Conservation (phyloP, 2,888 invertebrate genomes). For the Stenolophus ochropezus region DNA sequence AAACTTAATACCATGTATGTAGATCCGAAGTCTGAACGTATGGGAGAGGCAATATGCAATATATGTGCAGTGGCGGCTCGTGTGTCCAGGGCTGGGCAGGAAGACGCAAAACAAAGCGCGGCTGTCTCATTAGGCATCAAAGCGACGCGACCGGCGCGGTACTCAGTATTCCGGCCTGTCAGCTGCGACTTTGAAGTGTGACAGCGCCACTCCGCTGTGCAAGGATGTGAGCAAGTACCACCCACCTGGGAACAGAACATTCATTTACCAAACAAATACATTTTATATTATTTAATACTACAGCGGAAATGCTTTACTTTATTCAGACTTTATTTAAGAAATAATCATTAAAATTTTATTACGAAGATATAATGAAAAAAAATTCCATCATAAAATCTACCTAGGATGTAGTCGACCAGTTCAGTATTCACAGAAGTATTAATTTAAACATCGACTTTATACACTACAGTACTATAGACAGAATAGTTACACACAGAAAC, state of each 20-base stretch:
- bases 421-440: no score
- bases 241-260: neutral
- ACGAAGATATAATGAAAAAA: no score
- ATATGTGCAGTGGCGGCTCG: neutral
- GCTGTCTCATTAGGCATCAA: slow-evolving; percentile 50
- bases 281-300: no score
- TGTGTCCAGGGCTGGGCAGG: neutral
- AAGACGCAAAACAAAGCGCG: slow-evolving; percentile 30
- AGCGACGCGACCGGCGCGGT: slow-evolving; percentile 23
- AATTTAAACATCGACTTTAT: no score
- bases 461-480: no score
- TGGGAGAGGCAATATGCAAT: neutral
- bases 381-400: no score
- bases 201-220: neutral
- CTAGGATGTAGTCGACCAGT: no score
- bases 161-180: slow-evolving; percentile 31
- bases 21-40: neutral
- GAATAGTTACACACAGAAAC: no score
- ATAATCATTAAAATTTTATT: no score
- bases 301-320: no score
- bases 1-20: slow-evolving; percentile 28
- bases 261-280: neutral
- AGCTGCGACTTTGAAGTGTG: slow-evolving; percentile 49
- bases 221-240: neutral
- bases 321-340: no score